These are phyloP conservation scores for Acomys russatus DNA, from an alignment of 2,797 vertebrate species.

Conservation along the genomic window DNA sequence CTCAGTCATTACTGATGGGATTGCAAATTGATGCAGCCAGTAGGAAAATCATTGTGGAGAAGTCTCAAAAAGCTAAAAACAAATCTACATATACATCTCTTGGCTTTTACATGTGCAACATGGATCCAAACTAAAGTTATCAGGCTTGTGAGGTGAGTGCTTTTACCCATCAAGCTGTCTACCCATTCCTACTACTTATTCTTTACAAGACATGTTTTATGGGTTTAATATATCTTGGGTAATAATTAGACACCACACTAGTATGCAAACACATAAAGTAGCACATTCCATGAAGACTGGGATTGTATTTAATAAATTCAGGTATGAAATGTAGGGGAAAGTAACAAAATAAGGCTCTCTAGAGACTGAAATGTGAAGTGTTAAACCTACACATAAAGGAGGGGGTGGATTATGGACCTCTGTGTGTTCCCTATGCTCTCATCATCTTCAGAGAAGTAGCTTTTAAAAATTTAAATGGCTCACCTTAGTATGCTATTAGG, in stretches of 20 bases:
- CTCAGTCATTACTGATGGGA: background rate
- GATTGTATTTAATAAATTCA: background rate
- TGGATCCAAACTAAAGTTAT: background rate
- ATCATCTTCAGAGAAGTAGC: background rate
- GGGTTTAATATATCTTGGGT: background rate
- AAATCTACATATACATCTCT: background rate
- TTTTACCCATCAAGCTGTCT: background rate
- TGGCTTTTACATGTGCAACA: background rate
- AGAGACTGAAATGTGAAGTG: background rate
- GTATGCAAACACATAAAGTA: slow-evolving; percentile 29
- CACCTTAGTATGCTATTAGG: background rate
- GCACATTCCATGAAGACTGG: background rate
- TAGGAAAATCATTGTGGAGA: background rate
- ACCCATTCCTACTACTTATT: background rate
- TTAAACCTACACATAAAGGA: background rate
- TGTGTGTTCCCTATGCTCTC: background rate
- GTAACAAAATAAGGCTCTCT: background rate
- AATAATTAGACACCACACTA: background rate
- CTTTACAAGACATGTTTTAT: background rate
- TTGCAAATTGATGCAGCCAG: background rate
- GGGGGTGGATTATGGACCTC: background rate
- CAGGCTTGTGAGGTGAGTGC: background rate
- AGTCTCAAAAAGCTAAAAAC: background rate
- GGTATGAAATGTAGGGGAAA: background rate
- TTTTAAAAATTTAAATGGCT: slow-evolving; percentile 38